Percentiles rank a stretch among this genome's conserved stretches.
These are phyloP conservation scores for Cydia pomonella DNA, from an alignment of 1,140 invertebrate species.

Conservation along the genomic window DNA sequence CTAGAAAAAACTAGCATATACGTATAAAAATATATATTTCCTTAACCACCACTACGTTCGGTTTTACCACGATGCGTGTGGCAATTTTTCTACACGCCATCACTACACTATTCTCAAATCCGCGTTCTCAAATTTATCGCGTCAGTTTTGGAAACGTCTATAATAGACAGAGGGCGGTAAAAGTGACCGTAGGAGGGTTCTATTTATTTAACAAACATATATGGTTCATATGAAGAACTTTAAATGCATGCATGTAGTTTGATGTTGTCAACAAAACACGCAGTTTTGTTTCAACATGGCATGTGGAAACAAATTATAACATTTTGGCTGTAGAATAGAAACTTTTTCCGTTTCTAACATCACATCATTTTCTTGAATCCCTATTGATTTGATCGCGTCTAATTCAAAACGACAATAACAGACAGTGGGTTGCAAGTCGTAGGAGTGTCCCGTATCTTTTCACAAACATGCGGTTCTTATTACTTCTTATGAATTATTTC, in stretches of 20 bases:
- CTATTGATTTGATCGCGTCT: too few relatives aligned
- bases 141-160: neutral
- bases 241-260: neutral
- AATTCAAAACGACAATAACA: too few relatives aligned
- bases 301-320: too few relatives aligned
- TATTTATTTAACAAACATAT: neutral
- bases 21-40: neutral
- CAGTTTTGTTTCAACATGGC: too few relatives aligned
- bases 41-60: neutral
- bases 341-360: too few relatives aligned
- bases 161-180: neutral
- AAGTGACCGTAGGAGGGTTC: neutral
- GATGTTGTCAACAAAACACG: too few relatives aligned
- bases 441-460: too few relatives aligned
- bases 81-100: conserved; percentile 6
- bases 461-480: too few relatives aligned
- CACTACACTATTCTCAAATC: conserved; percentile 3
- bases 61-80: neutral
- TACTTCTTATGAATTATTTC: too few relatives aligned
- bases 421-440: too few relatives aligned
- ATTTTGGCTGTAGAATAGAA: too few relatives aligned
- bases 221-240: neutral
- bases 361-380: too few relatives aligned
- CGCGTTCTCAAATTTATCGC: neutral
- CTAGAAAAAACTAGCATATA: neutral